Conservation (phyloP, 2,113 vertebrate genomes). For the Riparia riparia region DNA sequence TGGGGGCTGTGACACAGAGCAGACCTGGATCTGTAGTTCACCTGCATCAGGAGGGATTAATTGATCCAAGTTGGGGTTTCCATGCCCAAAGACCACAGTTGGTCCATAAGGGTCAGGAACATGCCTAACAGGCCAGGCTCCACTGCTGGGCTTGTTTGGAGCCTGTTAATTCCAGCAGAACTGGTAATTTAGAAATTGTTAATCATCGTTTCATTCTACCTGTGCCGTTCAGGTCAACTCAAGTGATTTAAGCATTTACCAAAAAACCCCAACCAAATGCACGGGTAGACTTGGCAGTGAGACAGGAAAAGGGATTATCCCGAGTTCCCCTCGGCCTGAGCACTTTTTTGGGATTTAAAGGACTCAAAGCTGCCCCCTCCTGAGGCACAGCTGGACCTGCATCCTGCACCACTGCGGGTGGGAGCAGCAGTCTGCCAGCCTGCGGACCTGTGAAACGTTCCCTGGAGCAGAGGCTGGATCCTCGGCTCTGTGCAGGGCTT, state of each 20-base stretch:
- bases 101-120: background rate
- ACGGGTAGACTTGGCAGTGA: background rate
- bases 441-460: fast-evolving
- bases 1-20: background rate
- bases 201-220: fast-evolving
- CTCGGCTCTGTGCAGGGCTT: background rate
- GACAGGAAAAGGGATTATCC: background rate
- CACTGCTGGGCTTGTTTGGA: background rate
- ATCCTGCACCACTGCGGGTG: fast-evolving
- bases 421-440: background rate
- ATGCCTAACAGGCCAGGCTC: fast-evolving
- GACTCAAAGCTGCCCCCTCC: background rate
- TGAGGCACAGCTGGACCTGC: background rate
- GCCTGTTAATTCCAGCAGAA: background rate
- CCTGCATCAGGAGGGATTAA: fast-evolving
- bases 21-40: fast-evolving
- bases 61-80: fast-evolving
- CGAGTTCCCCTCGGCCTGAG: fast-evolving
- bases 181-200: background rate
- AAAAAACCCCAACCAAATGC: background rate
- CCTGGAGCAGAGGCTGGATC: background rate
- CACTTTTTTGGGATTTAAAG: background rate
- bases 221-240: background rate
- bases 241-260: background rate
- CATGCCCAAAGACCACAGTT: background rate